These are phyloP conservation scores for Alexandromys oeconomus DNA, from an alignment of 2,797 vertebrate genomes.

Conservation along the genomic window DNA sequence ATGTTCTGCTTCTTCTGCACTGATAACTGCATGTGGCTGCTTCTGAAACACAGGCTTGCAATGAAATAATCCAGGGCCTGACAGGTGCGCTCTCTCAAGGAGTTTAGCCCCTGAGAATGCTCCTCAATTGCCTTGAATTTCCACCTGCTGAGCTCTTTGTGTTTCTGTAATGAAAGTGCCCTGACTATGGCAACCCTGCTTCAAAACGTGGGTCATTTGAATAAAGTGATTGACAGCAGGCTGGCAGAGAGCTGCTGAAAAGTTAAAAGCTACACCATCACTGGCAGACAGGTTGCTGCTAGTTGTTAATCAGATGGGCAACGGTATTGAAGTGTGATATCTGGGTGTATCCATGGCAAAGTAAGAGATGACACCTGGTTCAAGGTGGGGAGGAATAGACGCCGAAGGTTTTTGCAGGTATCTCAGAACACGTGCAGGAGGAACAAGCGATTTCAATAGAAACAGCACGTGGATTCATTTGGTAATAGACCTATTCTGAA, in stretches of 20 bases:
- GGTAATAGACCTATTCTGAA: background rate
- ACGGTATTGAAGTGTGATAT: background rate
- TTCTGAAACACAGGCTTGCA: background rate
- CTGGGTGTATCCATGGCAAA: background rate
- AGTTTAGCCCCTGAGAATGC: background rate
- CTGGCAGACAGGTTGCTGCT: background rate
- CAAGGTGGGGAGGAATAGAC: background rate
- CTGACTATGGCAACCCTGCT: background rate
- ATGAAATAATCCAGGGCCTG: background rate
- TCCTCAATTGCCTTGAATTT: background rate
- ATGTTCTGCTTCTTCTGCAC: background rate
- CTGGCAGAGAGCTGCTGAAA: background rate
- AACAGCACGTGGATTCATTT: background rate
- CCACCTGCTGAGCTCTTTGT: background rate
- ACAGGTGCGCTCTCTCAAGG: background rate
- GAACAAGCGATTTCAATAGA: background rate
- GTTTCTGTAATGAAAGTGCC: slow-evolving; percentile 3
- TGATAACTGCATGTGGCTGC: too few relatives aligned
- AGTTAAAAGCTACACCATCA: background rate
- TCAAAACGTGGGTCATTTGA: background rate
- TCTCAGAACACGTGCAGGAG: background rate
- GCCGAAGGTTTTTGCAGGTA: background rate
- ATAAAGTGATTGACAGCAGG: background rate
- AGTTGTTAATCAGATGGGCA: background rate
- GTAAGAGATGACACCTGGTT: background rate